These are phyloP conservation scores for Rhineura floridana DNA, from an alignment of 2,113 vertebrate species.

Conservation along the genomic window DNA sequence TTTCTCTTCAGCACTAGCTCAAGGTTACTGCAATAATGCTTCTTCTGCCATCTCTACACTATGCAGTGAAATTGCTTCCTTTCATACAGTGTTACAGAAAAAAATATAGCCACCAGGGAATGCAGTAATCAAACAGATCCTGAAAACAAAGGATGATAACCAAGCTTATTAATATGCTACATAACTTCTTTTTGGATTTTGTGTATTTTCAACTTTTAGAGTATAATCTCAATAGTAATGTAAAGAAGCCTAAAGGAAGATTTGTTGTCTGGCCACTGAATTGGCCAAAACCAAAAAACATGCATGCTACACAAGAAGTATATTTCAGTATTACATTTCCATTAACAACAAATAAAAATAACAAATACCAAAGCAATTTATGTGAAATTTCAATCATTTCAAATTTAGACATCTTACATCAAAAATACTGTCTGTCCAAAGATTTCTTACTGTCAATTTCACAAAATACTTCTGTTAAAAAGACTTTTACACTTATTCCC, in stretches of 20 bases:
- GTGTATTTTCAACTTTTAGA: neutral
- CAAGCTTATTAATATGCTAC: constrained; percentile 9
- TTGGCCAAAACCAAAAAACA: constrained; percentile 13
- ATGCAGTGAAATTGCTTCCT: constrained; percentile 46
- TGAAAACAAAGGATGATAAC: constrained; percentile 32
- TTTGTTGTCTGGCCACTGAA: neutral
- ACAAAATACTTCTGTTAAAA: constrained; percentile 38
- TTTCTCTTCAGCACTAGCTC: neutral
- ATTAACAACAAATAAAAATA: constrained; percentile 30
- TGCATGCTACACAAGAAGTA: neutral
- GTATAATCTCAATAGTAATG: constrained; percentile 23
- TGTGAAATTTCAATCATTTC: constrained; percentile 35
- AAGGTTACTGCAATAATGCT: constrained; percentile 14
- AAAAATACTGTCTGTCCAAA: constrained; percentile 35
- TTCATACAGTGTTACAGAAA: constrained; percentile 27
- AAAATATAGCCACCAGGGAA: fast-evolving
- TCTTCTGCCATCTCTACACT: constrained; percentile 23
- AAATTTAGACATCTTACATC: constrained; percentile 55
- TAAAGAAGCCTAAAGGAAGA: constrained; percentile 5
- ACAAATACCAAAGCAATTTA: constrained; percentile 50
- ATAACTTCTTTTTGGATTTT: constrained; percentile 1
- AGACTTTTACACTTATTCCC: constrained; percentile 5
- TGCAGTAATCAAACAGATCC: constrained; percentile 32
- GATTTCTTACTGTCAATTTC: constrained; percentile 58
- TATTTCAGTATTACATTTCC: neutral